Percentiles rank a stretch among this genome's conserved stretches.
These are phyloP conservation scores for Oreochromis spilurus DNA, from an alignment of 2,113 vertebrate genomes.

Conservation along the genomic window DNA sequence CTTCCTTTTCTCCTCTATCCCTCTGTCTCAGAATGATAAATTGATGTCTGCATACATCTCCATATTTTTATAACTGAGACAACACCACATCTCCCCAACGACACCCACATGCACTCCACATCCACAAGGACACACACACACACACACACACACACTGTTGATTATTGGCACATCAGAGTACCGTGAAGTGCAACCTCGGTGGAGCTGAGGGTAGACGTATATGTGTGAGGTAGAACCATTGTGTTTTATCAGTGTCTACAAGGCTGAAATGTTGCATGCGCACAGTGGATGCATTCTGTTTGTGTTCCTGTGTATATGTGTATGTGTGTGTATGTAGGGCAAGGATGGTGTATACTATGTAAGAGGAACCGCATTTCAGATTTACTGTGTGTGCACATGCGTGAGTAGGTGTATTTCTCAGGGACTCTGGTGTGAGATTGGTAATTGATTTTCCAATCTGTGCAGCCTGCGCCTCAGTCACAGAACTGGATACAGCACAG, in stretches of 20 bases:
- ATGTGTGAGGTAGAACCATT: background rate
- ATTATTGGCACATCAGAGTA: constrained; percentile 5
- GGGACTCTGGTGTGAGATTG: constrained; percentile 28
- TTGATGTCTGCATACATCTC: constrained; percentile 36
- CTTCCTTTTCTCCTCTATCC: background rate
- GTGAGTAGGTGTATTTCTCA: background rate
- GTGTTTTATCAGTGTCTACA: background rate
- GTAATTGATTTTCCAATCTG: constrained; percentile 56
- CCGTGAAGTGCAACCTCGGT: background rate
- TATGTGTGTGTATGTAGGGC: background rate
- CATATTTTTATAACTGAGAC: constrained; percentile 22
- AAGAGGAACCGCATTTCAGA: background rate
- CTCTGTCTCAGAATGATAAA: constrained; percentile 22
- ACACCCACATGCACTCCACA: background rate
- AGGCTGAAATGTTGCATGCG: background rate
- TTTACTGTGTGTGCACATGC: background rate
- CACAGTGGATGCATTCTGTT: background rate
- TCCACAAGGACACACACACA: background rate
- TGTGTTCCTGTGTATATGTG: background rate
- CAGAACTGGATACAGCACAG: constrained; percentile 35
- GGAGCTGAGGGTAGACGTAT: background rate
- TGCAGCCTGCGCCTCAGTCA: constrained; percentile 23
- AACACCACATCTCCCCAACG: background rate
- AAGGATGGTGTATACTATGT: background rate
- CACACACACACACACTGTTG: background rate